Evolutionary conservation across 2,797 vertebrate genomes (phyloP), one percentile per base, ranked within the genome.

Genomic region (Helostoma temminkii): DNA sequence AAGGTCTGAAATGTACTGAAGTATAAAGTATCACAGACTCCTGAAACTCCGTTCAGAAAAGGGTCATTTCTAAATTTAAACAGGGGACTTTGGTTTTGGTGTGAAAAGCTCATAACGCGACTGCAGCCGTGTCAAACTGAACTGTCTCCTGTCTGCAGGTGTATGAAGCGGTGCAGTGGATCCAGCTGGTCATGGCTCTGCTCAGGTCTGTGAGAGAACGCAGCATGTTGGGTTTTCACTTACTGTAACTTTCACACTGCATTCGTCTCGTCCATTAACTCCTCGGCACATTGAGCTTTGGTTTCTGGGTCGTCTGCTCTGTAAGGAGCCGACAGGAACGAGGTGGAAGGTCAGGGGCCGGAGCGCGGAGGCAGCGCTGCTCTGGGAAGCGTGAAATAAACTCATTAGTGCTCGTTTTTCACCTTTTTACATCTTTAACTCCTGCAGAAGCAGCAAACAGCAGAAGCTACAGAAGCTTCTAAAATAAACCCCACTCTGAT

Each of bases 191-290:
- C 54, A 91, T 91, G 92, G 89, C 90, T 15, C n/a, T 89, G 36
- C 86, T 93, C 69, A 93, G 93, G 93, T 93, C 26, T 75, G 79
- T 66, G 0, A 11, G n/a, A n/a, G n/a, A n/a, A n/a, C n/a, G n/a
- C n/a, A 12, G 34, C 10, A 36, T 14, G 4, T 30, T 30, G 28
- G 4, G 4, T 8, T 30, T 4, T 30, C 14, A 12, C 14, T n/a
- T 19, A 10, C n/a, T 19, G 8, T n/a, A n/a, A n/a, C 2, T 42
- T n/a, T 16, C 5, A 1, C 16, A 10, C 11, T 39, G 10, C 14
- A 37, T 37, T 55, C 11, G 37, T 57, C 37, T 19, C 21, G 5
- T 12, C 8, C n/a, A n/a, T 8, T 30, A n/a, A 30, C 16, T 18
- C n/a, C 18, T 41, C 48, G 6, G 16, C 1, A 18, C 32, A 4